These are phyloP conservation scores for Heliconius ismenius DNA, from an alignment of 2,888 invertebrate genomes.

Conservation along the genomic window DNA sequence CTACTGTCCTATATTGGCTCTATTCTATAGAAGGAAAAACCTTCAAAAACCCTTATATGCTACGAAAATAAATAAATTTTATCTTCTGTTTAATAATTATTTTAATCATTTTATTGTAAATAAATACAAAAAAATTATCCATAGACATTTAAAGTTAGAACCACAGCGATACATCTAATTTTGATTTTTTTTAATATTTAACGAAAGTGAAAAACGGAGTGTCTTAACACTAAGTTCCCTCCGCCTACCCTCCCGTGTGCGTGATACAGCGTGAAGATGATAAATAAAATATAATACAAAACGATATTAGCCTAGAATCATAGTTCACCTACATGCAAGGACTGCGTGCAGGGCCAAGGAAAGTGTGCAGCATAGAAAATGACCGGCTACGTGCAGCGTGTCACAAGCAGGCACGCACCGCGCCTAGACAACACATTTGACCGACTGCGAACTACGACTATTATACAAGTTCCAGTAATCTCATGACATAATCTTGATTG, in stretches of 20 bases:
- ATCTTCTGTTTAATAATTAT: too few species aligned
- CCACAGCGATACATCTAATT: too few species aligned
- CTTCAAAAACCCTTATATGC: too few species aligned
- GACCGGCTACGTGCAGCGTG: conserved; percentile 59
- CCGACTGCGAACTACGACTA: conserved; percentile 63
- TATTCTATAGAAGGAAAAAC: not conserved
- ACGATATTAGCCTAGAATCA: conserved; percentile 53
- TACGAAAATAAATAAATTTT: too few species aligned
- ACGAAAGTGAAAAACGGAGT: too few species aligned
- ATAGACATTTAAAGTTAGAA: too few species aligned
- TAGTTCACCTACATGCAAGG: conserved; percentile 72
- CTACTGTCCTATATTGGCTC: not conserved
- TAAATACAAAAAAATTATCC: too few species aligned
- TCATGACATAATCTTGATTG: conserved; percentile 77
- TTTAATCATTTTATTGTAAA: too few species aligned
- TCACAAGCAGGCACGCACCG: conserved; percentile 52
- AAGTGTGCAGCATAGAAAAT: conserved; percentile 71
- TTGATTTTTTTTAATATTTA: too few species aligned
- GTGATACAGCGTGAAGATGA: too few species aligned
- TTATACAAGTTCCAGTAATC: conserved; percentile 76
- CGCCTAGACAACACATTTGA: conserved; percentile 57
- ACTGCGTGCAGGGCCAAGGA: conserved; percentile 56
- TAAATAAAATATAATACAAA: not conserved
- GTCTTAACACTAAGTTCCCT: too few species aligned
- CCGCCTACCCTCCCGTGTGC: too few species aligned